Percentiles rank a stretch among this genome's conserved stretches.
Conservation (phyloP, 2,888 invertebrate species). For the Drosophila neotestacea region DNA sequence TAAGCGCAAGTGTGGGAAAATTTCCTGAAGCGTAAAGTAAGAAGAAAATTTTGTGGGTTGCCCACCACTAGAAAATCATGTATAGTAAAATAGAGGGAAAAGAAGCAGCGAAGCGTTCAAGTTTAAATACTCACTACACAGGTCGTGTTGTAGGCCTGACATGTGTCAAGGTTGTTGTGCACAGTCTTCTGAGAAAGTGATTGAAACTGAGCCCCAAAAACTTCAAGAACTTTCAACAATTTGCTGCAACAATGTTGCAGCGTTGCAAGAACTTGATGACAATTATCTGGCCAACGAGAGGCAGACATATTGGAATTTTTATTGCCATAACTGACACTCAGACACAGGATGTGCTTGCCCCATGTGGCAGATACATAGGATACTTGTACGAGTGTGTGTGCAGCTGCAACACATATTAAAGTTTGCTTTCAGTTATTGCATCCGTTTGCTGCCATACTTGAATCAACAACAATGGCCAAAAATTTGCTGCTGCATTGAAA, state of each 20-base stretch:
- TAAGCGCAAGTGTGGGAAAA: slow-evolving; percentile 78
- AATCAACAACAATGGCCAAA: slow-evolving; percentile 24
- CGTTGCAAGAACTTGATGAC: slow-evolving; percentile 25
- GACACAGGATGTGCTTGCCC: slow-evolving; percentile 11
- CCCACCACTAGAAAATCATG: slow-evolving; percentile 29
- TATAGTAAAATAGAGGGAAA: not conserved
- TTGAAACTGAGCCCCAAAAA: slow-evolving; percentile 37
- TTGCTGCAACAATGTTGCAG: slow-evolving; percentile 26
- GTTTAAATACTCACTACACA: slow-evolving; percentile 40
- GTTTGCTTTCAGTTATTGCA: slow-evolving; percentile 1
- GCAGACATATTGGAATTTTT: slow-evolving; percentile 50
- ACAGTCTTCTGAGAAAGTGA: slow-evolving; percentile 40
- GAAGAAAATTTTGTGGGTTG: slow-evolving; percentile 67
- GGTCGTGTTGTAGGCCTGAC: slow-evolving; percentile 37
- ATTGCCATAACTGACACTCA: slow-evolving; percentile 46
- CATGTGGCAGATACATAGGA: slow-evolving; percentile 24
- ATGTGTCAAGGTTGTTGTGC: slow-evolving; percentile 68
- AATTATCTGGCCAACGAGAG: slow-evolving; percentile 22
- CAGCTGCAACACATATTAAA: slow-evolving; percentile 43
- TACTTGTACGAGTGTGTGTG: slow-evolving; percentile 6
- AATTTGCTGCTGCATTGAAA: slow-evolving; percentile 2
- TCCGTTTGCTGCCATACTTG: slow-evolving; percentile 23
- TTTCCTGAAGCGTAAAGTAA: slow-evolving; percentile 71
- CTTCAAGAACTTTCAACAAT: slow-evolving; percentile 16
- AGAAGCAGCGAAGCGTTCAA: slow-evolving; percentile 47